phyloP scores from a whole-genome alignment of 1,140 invertebrate genomes.

The Drosophila oshimai region DNA sequence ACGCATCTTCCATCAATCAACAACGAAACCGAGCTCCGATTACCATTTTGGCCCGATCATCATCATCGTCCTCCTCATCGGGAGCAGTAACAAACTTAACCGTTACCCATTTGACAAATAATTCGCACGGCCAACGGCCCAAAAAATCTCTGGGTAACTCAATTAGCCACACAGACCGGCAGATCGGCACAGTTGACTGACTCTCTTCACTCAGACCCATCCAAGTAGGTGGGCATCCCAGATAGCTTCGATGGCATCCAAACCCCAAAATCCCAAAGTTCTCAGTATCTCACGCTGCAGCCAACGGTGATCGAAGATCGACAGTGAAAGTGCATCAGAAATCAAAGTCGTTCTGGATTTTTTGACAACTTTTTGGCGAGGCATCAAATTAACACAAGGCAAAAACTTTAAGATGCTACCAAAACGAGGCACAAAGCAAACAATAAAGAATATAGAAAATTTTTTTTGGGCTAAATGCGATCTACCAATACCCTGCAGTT shows the following conservation, averaged over 20 bases:
- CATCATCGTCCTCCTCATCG: neutral
- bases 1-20: constrained; percentile 69
- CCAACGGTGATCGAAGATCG: constrained; percentile 26
- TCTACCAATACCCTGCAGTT: neutral
- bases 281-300: constrained; percentile 72
- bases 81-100: constrained; percentile 61
- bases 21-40: constrained; percentile 35
- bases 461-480: neutral
- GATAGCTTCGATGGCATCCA: neutral
- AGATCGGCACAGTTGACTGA: constrained; percentile 64
- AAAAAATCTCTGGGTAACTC: constrained; percentile 60
- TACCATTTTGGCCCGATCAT: constrained; percentile 40
- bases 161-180: constrained; percentile 62
- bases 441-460: neutral
- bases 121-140: constrained; percentile 68
- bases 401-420: constrained; percentile 70
- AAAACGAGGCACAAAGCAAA: constrained; percentile 29
- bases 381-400: constrained; percentile 73
- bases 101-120: constrained; percentile 75
- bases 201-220: constrained; percentile 34
- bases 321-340: constrained; percentile 74
- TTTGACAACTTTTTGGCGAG: constrained; percentile 67
- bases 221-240: constrained; percentile 66
- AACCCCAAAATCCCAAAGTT: constrained; percentile 6
- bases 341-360: constrained; percentile 64